Conservation (phyloP, 2,113 vertebrate genomes). For the Elachura formosa region DNA sequence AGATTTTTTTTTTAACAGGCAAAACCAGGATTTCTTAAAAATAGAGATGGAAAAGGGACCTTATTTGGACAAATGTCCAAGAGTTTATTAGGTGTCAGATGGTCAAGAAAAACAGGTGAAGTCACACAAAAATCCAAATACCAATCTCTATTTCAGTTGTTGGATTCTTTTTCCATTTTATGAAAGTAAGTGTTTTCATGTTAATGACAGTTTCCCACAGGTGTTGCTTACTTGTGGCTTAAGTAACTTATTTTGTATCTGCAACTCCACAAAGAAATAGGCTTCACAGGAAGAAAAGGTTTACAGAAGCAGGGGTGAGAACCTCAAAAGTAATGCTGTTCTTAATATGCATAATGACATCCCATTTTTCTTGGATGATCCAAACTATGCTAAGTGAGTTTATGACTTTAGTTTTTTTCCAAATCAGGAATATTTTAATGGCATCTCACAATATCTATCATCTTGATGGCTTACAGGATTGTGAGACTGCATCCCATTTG, state of each 20-base stretch:
- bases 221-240: background rate
- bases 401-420: background rate
- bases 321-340: background rate
- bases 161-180: fast-evolving
- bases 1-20: background rate
- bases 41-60: background rate
- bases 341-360: background rate
- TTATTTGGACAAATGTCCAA: background rate
- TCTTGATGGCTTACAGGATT: background rate
- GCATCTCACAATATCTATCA: background rate
- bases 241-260: background rate
- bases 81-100: background rate
- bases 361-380: background rate
- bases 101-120: background rate
- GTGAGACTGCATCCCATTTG: background rate
- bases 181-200: background rate
- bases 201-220: background rate
- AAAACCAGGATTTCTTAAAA: background rate
- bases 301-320: background rate
- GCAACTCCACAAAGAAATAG: background rate
- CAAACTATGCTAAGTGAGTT: background rate
- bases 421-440: background rate
- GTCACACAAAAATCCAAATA: background rate
- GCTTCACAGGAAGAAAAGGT: background rate
- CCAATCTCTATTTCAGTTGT: background rate